These are phyloP conservation scores for Timandra comae DNA, from an alignment of 2,888 invertebrate species.

Conservation along the genomic window DNA sequence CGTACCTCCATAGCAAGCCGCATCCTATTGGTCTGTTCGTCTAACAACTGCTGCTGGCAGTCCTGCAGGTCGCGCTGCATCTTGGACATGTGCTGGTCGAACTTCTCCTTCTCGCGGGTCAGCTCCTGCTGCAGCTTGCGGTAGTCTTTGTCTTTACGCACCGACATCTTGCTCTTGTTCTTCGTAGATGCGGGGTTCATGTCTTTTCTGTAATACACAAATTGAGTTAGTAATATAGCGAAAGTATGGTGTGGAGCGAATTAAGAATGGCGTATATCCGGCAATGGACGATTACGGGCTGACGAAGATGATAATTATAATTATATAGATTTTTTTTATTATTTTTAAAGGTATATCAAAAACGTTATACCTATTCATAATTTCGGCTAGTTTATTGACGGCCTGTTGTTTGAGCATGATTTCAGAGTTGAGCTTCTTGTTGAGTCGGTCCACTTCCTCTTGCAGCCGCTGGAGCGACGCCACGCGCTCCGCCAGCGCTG, in stretches of 20 bases:
- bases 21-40: constrained; percentile 83
- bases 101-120: constrained; percentile 95
- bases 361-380: constrained; percentile 96
- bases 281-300: no score
- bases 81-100: constrained; percentile 89
- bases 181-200: constrained; percentile 83
- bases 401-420: constrained; percentile 93
- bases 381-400: constrained; percentile 97
- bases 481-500: constrained; percentile 86
- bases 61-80: constrained; percentile 92
- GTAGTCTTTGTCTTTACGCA: constrained; percentile 96
- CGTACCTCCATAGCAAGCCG: constrained; percentile 91
- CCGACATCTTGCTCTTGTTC: constrained; percentile 87
- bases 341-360: no score
- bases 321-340: no score
- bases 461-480: constrained; percentile 80
- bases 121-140: constrained; percentile 96
- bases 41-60: constrained; percentile 83
- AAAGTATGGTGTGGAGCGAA: no score
- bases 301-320: no score
- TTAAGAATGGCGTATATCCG: no score
- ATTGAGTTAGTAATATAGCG: no score
- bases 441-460: constrained; percentile 88
- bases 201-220: constrained; percentile 52
- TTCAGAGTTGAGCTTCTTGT: constrained; percentile 90